Base-by-base conservation (phyloP, 2,888 invertebrate genomes). In the Apoda limacodes region DNA sequence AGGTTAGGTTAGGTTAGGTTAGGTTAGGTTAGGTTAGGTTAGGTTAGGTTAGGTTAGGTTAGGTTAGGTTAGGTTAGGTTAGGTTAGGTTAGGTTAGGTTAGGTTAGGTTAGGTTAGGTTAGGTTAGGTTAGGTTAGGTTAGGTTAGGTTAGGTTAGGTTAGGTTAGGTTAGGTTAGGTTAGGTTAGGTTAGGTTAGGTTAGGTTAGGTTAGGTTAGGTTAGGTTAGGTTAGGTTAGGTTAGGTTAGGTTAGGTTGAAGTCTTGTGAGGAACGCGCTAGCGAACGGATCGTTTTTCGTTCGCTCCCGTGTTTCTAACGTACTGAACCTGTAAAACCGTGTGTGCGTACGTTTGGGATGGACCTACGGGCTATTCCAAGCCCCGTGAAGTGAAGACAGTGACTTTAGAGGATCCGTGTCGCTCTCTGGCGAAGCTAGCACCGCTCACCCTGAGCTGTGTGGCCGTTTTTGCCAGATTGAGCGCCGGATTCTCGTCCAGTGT, bases 171-270 rank as follows among this genome's bases (percentile, higher is more conserved):
- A 28, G 29, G 29, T 34, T 34, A 32, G 34, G 37, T 37, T 36
- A 34, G 29, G 39, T 29, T 30, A 32, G 38, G 32, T 38, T 35
- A 31, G 34, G 40, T 38, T 39, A 39, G 39, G 36, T 39, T 39
- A 34, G 39, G 40, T 40, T 40, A 37, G 40, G 40, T 40, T 40
- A 40, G 40, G 40, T 40, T 40, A 37, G 40, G 40, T 37, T 40
- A 37, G 37, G 40, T 40, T 40, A 37, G 37, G 37, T 37, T 37
- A 37, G 37, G 40, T 37, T 40, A 34, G 39, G 43, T 43, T 43
- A 39, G 41, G 40, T 42, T 42, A 40, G 44, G 44, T 44, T 40
- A 39, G n/a, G n/a, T n/a, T n/a, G n/a, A n/a, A n/a, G n/a, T n/a
- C n/a, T n/a, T n/a, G n/a, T n/a, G n/a, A n/a, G n/a, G n/a, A n/a